Evolutionary conservation across 1,140 invertebrate species (phyloP), one percentile per base, ranked within the genome.

Genomic region (Gryon sp.): DNA sequence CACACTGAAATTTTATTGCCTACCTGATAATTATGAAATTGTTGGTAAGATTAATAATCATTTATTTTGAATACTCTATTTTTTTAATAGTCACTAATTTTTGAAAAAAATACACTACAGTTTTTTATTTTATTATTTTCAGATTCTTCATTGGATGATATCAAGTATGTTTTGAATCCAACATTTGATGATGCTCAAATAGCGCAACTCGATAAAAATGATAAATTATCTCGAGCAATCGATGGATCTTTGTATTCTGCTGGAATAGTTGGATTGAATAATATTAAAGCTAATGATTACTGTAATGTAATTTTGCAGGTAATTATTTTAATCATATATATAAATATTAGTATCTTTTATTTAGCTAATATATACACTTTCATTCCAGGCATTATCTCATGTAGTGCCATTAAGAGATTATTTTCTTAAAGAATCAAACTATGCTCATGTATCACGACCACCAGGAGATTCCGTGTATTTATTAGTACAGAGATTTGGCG

Each of bases 1-100:
- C 70, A 99, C 98, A 0, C 90, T 99, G 40, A 97, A 98, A 82
- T 99, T 99, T 89, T 99, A 99, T 86, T 99, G 99, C 89, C 90
- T 99, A 19, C 99, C 99, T 14, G 99, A 99, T 86, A 99, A 99
- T 88, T 99, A 99, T 91, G 97, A 99, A 91, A 98, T 99, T 79
- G 97, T 99, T 81, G 98, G 94, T 95, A 90, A 90, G 88, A 60
- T n/a, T n/a, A n/a, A n/a, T n/a, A n/a, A 66, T 4, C 24, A 65
- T 40, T 22, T 20, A 30, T 6, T 26, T 36, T n/a, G n/a, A n/a
- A n/a, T n/a, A n/a, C n/a, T n/a, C 4, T 30, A 19, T 16, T 14
- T 41, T n/a, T 30, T 4, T n/a, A 45, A 28, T 43, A 22, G 20
- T 66, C 30, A 0, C 46, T 26, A 55, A 24, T 24, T 60, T 45